Evolutionary conservation across 2,113 vertebrate species (phyloP), one percentile per base, ranked within the genome.

Genomic region (Cebus imitator): DNA sequence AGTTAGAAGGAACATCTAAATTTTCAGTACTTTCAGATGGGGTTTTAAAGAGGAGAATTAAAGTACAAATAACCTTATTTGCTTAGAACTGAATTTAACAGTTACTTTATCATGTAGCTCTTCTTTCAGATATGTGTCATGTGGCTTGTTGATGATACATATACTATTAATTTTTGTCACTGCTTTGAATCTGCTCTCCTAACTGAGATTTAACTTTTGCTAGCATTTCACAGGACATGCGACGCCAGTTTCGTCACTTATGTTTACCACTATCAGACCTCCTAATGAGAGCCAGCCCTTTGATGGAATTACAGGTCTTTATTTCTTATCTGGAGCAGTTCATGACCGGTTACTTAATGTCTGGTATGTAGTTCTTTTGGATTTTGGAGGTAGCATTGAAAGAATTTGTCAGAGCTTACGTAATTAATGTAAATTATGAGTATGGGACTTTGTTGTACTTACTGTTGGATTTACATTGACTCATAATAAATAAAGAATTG

Each of bases 151-250:
- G 75, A 27, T 72, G 84, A 52, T 86, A 40, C 20, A 16, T 58
- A 18, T 52, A 61, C 4, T 94, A n/a, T 52, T 87, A 61, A 32
- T 43, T 52, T 30, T 88, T 94, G 58, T 75, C 57, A 35, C 30
- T 87, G 30, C 48, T 95, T 80, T 88, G 64, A 78, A 70, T 76
- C 37, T 93, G 6, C 30, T 23, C 35, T 97, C 57, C 95, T 98
- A 97, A 97, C 86, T 87, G 12, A 21, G 82, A 93, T 75, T 82
- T 91, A 90, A 91, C 89, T 79, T 86, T 94, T 95, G 76, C 95
- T 94, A 99, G 99, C 99, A 99, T 98, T 99, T 99, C 98, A 99
- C 99, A 93, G 99, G 99, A 90, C 99, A 99, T 93, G 99, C 99
- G 40, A 99, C 99, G 0, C 99, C 99, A 86, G 99, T 99, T 97